Conservation (phyloP, 1,140 invertebrate genomes). For the Trissolcus basalis region DNA sequence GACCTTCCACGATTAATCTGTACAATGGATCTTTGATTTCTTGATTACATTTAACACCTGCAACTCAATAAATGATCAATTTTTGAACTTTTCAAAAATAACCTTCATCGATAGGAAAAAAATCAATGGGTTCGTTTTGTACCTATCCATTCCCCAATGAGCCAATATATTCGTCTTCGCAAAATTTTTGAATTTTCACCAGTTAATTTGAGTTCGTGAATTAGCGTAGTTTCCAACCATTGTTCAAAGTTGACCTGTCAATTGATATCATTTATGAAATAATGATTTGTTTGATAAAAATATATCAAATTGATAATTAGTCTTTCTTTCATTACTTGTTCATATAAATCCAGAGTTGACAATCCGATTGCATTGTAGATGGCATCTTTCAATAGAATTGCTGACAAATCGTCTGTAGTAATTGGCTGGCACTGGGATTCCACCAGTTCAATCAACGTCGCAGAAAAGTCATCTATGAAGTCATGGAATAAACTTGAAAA, state of each 20-base stretch:
- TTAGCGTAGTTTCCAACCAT: conserved; percentile 91
- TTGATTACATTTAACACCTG: conserved; percentile 87
- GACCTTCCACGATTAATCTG: conserved; percentile 83
- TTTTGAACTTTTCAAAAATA: too few relatives aligned
- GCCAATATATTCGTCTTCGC: conserved; percentile 89
- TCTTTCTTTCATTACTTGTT: conserved; percentile 87
- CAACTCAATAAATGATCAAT: conserved; percentile 13
- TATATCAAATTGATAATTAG: not conserved
- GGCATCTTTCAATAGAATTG: conserved; percentile 93
- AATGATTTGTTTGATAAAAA: conserved; percentile 11
- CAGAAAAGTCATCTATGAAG: conserved; percentile 82
- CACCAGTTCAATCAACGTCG: conserved; percentile 86
- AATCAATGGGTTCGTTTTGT: conserved; percentile 3
- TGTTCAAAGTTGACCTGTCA: conserved; percentile 90
- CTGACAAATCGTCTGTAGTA: conserved; percentile 82
- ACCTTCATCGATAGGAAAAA: too few relatives aligned
- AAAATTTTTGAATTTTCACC: conserved; percentile 92
- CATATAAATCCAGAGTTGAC: conserved; percentile 93
- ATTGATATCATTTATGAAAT: not conserved
- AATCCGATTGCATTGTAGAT: conserved; percentile 95
- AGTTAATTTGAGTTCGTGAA: conserved; percentile 88
- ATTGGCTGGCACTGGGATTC: conserved; percentile 79
- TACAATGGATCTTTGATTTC: conserved; percentile 89
- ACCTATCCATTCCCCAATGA: conserved; percentile 81
- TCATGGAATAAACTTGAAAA: conserved; percentile 82